Conservation (phyloP, 1,140 invertebrate genomes). For the Hyphantria cunea region DNA sequence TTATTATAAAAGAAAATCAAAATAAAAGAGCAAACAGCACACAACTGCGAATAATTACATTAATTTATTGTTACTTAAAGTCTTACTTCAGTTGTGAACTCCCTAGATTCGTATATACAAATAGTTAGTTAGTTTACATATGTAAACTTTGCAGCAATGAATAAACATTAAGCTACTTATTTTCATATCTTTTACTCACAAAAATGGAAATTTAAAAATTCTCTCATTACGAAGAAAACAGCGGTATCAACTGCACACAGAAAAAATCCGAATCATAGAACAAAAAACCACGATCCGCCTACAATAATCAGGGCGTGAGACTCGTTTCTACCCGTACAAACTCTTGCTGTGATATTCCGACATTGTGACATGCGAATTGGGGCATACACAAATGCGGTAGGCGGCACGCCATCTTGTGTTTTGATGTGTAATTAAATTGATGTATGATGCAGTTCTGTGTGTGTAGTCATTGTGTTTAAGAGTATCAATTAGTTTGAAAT, state of each 20-base stretch:
- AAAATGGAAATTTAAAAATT: not conserved
- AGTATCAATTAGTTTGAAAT: not conserved
- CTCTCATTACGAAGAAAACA: slow-evolving; percentile 13
- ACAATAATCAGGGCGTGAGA: slow-evolving; percentile 28
- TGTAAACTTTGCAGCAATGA: not conserved
- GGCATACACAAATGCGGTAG: slow-evolving; percentile 25
- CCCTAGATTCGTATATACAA: too few relatives aligned
- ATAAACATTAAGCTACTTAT: not conserved
- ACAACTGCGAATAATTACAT: too few relatives aligned
- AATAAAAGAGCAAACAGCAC: too few relatives aligned
- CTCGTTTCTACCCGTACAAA: slow-evolving; percentile 18
- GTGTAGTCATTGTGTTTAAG: slow-evolving; percentile 2
- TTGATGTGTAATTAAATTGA: slow-evolving; percentile 31
- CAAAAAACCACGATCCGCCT: slow-evolving; percentile 15
- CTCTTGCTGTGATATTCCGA: slow-evolving; percentile 18
- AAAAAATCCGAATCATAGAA: slow-evolving; percentile 9
- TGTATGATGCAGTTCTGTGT: slow-evolving; percentile 16
- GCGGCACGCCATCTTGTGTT: slow-evolving; percentile 25
- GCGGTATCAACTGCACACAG: slow-evolving; percentile 7
- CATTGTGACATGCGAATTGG: slow-evolving; percentile 27
- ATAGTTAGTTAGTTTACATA: not conserved
- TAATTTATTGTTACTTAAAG: not conserved
- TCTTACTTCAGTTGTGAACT: not conserved
- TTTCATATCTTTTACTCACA: not conserved
- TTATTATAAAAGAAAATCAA: too few relatives aligned